Base-by-base conservation (phyloP, 2,888 invertebrate genomes). In the Eupithecia tripunctaria region DNA sequence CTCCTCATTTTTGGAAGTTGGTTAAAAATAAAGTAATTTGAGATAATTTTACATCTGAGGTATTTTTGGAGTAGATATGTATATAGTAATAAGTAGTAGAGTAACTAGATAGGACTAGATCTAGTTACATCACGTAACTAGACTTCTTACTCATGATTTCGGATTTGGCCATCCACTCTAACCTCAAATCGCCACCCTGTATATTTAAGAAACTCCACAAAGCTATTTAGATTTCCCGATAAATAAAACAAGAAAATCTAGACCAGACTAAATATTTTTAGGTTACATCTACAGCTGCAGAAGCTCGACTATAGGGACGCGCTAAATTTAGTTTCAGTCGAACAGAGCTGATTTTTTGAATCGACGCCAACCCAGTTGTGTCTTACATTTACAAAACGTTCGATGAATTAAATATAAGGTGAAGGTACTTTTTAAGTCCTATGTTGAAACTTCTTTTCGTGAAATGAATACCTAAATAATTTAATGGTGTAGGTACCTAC, bases 301-400 rank as follows among this genome's bases (percentile, higher is more conserved):
- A 67, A 66, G 62, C 62, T 65, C 67, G 70, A 70, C 64, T 68
- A 64, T 72, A 68, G 72, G 70, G 64, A 71, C 65, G 65, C 69
- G 79, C 77, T 71, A 79, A 79, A 80, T 81, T 80, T 75, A 76
- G 79, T 83, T 78, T 78, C 74, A 74, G 78, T 71, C 74, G 77
- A 71, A 75, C 74, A 76, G 78, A 78, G 79, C 82, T 86, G 87
- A 89, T 89, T 89, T 89, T 83, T 90, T 91, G 91, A 91, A 88
- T 79, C 83, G 82, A 70, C 78, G 91, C 91, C 91, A 90, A 91
- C 85, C 82, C 81, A 82, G 80, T 83, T 84, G 77, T 75, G 78
- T 75, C 82, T 87, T 82, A 85, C 85, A 86, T 85, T 87, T 87
- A 87, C 86, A 86, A 86, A 79, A 84, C 85, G 85, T 81, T 82